phyloP scores from a whole-genome alignment of 2,888 invertebrate genomes.

The Bedellia somnulentella region DNA sequence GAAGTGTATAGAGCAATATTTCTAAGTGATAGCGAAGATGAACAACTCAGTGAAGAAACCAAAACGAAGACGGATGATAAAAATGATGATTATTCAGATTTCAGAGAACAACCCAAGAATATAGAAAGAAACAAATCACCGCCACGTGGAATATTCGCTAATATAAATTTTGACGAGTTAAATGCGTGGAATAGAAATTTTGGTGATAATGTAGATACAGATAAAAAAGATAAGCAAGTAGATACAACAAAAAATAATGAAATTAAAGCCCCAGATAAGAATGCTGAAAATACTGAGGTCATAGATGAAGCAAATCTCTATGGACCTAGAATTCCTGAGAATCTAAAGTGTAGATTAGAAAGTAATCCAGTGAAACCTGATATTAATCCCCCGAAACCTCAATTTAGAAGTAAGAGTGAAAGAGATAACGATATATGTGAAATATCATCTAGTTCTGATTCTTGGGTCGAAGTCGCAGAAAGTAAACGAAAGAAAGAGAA shows the following conservation, averaged over 20 bases:
- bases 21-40: slow-evolving; percentile 75
- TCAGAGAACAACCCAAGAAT: slow-evolving; percentile 50
- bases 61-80: slow-evolving; percentile 15
- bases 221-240: slow-evolving; percentile 6
- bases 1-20: slow-evolving; percentile 92
- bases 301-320: slow-evolving; percentile 34
- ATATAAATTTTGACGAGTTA: slow-evolving; percentile 63
- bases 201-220: slow-evolving; percentile 12
- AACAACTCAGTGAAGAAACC: slow-evolving; percentile 45
- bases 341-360: slow-evolving; percentile 25
- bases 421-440: slow-evolving; percentile 13
- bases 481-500: slow-evolving; percentile 31
- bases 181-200: slow-evolving; percentile 40
- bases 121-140: slow-evolving; percentile 67
- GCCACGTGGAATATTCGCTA: slow-evolving; percentile 71
- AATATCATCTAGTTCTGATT: slow-evolving; percentile 38
- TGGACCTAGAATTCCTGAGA: slow-evolving; percentile 63
- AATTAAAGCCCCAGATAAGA: slow-evolving; percentile 4
- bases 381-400: slow-evolving; percentile 16
- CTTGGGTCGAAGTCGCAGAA: slow-evolving; percentile 54
- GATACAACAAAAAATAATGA: no score
- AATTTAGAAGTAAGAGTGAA: slow-evolving; percentile 16
- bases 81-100: slow-evolving; percentile 14
- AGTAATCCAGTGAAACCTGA: slow-evolving; percentile 9
- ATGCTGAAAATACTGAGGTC: slow-evolving; percentile 14